Evolutionary conservation across 2,797 vertebrate genomes (phyloP).

Genomic region (Pampus argenteus): DNA sequence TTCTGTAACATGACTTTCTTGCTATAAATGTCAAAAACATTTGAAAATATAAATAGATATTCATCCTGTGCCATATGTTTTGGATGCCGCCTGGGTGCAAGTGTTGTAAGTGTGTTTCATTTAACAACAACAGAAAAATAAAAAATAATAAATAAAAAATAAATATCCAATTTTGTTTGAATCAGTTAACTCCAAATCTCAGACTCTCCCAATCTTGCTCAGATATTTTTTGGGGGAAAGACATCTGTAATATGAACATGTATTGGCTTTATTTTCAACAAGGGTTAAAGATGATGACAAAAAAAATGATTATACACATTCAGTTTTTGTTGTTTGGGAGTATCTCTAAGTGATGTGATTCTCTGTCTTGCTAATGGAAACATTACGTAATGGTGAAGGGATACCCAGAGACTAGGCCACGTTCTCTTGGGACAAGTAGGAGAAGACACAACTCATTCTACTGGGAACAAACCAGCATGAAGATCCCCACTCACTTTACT

Average conservation of each 20-base stretch:
- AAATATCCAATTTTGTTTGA: neutral
- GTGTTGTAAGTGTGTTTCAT: no score
- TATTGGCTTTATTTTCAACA: neutral
- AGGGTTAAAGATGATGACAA: slow-evolving; percentile 3
- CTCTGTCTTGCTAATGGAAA: slow-evolving; percentile 41
- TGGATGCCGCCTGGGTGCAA: neutral
- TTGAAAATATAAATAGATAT: neutral
- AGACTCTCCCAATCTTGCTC: no score
- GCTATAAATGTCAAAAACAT: neutral
- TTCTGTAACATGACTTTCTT: neutral
- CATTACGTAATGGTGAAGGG: slow-evolving; percentile 47
- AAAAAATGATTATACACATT: neutral
- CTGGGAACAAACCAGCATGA: slow-evolving; percentile 26
- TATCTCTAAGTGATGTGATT: slow-evolving; percentile 39
- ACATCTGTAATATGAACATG: neutral
- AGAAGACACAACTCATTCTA: neutral
- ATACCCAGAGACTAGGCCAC: slow-evolving; percentile 8
- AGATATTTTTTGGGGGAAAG: no score
- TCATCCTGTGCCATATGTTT: neutral
- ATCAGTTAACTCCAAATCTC: no score
- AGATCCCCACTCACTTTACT: slow-evolving; percentile 29
- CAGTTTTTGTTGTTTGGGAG: slow-evolving; percentile 16
- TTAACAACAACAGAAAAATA: no score
- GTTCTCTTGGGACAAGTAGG: slow-evolving; percentile 21
- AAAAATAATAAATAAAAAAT: no score